These are phyloP conservation scores for Acanthaster planci DNA, from an alignment of 35 echinoderm and acorn worm genomes.

Conservation along the genomic window DNA sequence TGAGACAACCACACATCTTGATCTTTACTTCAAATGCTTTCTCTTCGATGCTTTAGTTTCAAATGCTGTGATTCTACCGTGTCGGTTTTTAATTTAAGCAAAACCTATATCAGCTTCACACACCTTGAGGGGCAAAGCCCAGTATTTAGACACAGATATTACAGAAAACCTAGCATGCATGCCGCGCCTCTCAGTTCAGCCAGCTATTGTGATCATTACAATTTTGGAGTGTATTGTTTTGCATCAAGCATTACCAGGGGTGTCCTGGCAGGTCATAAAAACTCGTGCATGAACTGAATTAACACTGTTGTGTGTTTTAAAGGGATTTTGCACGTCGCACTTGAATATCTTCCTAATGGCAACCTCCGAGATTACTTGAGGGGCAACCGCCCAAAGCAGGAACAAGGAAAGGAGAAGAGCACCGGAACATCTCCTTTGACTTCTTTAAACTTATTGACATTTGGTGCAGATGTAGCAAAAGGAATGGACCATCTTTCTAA, in stretches of 20 bases:
- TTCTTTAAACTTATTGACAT: slow-evolving; percentile 31
- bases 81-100: no score
- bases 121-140: no score
- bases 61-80: no score
- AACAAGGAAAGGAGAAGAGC: not conserved
- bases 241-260: not conserved
- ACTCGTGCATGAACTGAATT: not conserved
- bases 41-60: no score
- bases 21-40: no score
- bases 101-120: no score
- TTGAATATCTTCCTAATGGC: slow-evolving; percentile 36
- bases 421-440: not conserved
- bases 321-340: slow-evolving; percentile 38
- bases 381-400: slow-evolving; percentile 9
- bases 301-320: not conserved
- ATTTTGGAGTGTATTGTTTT: not conserved
- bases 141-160: no score
- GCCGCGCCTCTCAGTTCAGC: no score
- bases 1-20: no score
- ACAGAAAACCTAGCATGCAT: no score
- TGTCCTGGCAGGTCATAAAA: not conserved
- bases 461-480: slow-evolving; percentile 44
- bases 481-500: slow-evolving; percentile 42
- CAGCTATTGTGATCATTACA: no score
- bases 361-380: slow-evolving; percentile 46